Percentiles rank a stretch among this genome's conserved stretches.
phyloP scores from a whole-genome alignment of 1,140 invertebrate species.

The Brachionus asplanchnoidis region DNA sequence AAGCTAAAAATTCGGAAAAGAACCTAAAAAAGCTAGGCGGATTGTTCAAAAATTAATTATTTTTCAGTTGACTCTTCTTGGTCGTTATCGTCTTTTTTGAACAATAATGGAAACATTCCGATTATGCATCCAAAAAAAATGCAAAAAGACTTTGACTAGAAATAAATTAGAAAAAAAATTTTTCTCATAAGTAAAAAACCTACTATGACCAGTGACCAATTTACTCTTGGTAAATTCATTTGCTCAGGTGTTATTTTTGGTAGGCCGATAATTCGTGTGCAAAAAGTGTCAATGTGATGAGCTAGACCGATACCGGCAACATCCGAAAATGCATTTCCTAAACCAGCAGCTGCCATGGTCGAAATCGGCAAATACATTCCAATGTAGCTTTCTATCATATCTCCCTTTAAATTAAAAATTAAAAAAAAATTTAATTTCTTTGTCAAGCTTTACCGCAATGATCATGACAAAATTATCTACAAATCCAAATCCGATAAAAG shows the following conservation, averaged over 20 bases:
- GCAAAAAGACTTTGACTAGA: constrained; percentile 28
- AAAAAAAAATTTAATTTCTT: neutral
- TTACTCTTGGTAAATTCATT: constrained; percentile 17
- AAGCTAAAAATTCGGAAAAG: neutral
- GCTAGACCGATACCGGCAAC: constrained; percentile 35
- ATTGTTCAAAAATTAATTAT: neutral
- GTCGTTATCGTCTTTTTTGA: neutral
- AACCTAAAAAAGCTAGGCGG: neutral
- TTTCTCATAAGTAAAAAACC: neutral
- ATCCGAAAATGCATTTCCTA: constrained; percentile 40
- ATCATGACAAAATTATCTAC: constrained; percentile 43
- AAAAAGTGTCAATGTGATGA: constrained; percentile 47
- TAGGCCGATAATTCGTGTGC: constrained; percentile 53
- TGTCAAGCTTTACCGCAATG: neutral
- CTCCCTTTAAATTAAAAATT: constrained; percentile 19
- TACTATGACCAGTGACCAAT: constrained; percentile 25
- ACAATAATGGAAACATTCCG: constrained; percentile 39
- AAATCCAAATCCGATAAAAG: constrained; percentile 42
- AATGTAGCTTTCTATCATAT: constrained; percentile 26
- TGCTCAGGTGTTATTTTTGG: constrained; percentile 19
- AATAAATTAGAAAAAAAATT: neutral
- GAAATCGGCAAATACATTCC: constrained; percentile 9
- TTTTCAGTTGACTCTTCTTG: neutral
- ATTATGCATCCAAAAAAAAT: constrained; percentile 40
- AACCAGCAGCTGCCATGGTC: constrained; percentile 42